A percentile compares a stretch with the other conserved stretches of the same genome.
These are phyloP conservation scores for Conus ventricosus DNA, from an alignment of 1,140 invertebrate genomes.

Conservation along the genomic window DNA sequence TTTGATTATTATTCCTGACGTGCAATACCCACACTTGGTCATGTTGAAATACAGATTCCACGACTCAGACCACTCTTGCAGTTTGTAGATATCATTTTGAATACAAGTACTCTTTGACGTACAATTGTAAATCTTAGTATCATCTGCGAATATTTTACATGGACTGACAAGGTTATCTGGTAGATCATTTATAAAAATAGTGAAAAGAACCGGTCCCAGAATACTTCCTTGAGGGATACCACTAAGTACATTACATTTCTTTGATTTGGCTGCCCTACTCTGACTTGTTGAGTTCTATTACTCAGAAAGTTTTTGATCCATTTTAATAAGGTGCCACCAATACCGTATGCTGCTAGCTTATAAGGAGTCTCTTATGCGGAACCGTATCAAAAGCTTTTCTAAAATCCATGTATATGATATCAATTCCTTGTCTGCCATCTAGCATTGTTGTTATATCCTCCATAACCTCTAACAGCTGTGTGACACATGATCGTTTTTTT, in stretches of 20 bases:
- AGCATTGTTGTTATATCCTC: no score
- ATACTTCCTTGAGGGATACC: neutral
- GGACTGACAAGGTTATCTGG: neutral
- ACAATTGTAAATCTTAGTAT: neutral
- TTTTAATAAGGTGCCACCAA: no score
- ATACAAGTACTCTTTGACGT: neutral
- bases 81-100: neutral
- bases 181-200: constrained; percentile 13
- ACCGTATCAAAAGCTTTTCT: no score
- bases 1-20: neutral
- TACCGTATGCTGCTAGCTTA: no score
- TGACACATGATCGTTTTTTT: no score
- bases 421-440: no score
- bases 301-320: no score
- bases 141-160: neutral
- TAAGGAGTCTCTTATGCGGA: no score
- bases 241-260: neutral
- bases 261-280: no score
- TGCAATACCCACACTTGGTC: neutral
- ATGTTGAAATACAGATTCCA: neutral
- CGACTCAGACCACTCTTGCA: neutral
- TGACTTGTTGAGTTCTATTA: no score
- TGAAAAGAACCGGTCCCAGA: neutral
- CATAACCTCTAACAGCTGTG: no score
- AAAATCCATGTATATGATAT: no score